A percentile compares a stretch with the other conserved stretches of the same genome.
Evolutionary conservation across 2,888 invertebrate species (phyloP).

Genomic region (Drosophila birchii): DNA sequence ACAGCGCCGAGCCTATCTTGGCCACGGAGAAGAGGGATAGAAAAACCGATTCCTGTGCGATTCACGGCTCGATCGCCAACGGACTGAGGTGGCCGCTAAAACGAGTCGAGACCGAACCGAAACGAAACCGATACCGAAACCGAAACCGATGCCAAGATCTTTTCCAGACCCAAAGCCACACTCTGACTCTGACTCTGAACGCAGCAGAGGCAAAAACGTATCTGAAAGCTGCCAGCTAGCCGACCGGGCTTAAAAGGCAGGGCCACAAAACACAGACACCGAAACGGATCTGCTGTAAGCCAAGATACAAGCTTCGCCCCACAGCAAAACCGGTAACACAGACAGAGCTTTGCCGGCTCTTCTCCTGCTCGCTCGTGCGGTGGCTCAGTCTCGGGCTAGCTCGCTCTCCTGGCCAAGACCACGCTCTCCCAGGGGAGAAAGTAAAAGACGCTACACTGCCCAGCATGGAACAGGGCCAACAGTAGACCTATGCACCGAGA

Average conservation of each 20-base stretch:
- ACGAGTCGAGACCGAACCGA: conserved; percentile 13
- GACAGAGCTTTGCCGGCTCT: conserved; percentile 23
- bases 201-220: conserved; percentile 73
- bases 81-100: conserved; percentile 57
- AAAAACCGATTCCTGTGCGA: conserved; percentile 5
- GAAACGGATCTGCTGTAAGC: conserved; percentile 71
- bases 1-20: conserved; percentile 71
- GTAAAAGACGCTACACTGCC: conserved; percentile 69
- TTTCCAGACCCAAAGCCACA: conserved; percentile 51
- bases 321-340: conserved; percentile 65
- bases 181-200: conserved; percentile 71
- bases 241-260: conserved; percentile 77
- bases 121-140: conserved; percentile 40
- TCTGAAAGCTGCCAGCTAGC: conserved; percentile 80
- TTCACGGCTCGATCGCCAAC: conserved; percentile 63
- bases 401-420: conserved; percentile 6
- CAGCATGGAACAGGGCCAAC: conserved; percentile 55
- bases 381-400: not conserved
- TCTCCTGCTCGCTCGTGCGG: conserved; percentile 11
- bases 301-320: conserved; percentile 30
- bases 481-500: conserved; percentile 27
- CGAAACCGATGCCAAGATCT: conserved; percentile 46
- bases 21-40: conserved; percentile 34
- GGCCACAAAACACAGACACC: conserved; percentile 54
- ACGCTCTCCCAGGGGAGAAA: conserved; percentile 55